Conservation (phyloP, 2,888 invertebrate genomes). For the Brenthis hecate region DNA sequence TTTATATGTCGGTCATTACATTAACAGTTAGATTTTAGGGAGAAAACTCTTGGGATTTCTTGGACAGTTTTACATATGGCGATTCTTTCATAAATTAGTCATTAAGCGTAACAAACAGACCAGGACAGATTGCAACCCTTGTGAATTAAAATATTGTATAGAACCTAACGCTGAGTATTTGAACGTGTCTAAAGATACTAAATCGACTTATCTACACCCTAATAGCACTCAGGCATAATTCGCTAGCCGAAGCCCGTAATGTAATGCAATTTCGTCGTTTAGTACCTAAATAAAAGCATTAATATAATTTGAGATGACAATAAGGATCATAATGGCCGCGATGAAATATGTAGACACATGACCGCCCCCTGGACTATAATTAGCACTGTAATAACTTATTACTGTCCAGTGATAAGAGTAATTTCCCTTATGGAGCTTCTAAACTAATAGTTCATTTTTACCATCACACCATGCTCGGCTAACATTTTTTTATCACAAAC, state of each 20-base stretch:
- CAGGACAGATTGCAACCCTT: too few relatives aligned
- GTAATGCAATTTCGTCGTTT: slow-evolving; percentile 30
- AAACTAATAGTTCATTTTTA: slow-evolving; percentile 33
- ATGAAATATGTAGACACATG: slow-evolving; percentile 26
- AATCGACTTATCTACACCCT: slow-evolving; percentile 22
- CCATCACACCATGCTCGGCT: background rate
- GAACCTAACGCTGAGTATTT: background rate
- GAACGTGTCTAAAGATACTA: slow-evolving; percentile 13
- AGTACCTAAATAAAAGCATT: slow-evolving; percentile 29
- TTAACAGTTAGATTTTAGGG: too few relatives aligned
- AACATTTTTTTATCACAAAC: background rate
- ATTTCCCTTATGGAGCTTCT: slow-evolving; percentile 41
- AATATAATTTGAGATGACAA: slow-evolving; percentile 30
- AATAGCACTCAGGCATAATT: slow-evolving; percentile 30
- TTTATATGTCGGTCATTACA: too few relatives aligned
- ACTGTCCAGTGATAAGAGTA: slow-evolving; percentile 41
- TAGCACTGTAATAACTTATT: slow-evolving; percentile 43
- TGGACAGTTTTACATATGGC: too few relatives aligned
- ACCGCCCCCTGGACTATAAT: slow-evolving; percentile 40
- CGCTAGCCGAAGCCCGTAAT: slow-evolving; percentile 19
- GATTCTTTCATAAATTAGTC: too few relatives aligned
- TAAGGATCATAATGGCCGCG: slow-evolving; percentile 37
- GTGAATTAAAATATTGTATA: background rate
- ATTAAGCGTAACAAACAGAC: too few relatives aligned
- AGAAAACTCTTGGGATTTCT: too few relatives aligned